These are phyloP conservation scores for Suncus etruscus DNA, from an alignment of 2,113 vertebrate genomes.

Conservation along the genomic window DNA sequence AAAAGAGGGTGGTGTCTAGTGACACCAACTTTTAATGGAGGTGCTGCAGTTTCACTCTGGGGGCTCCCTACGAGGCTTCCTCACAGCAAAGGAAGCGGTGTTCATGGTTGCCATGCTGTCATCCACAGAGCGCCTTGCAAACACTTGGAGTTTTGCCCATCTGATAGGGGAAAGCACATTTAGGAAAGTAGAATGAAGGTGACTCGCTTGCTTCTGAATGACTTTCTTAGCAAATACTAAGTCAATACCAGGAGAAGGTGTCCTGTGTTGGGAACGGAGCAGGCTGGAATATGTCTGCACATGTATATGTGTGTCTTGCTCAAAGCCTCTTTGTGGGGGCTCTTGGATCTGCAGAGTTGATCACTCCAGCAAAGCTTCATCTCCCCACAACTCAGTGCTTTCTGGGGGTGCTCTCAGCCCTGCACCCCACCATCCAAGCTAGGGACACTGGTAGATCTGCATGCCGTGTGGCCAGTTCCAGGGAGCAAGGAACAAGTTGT, in stretches of 20 bases:
- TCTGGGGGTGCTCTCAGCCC: background rate
- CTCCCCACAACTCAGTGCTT: background rate
- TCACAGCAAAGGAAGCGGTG: fast-evolving
- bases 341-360: background rate
- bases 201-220: background rate
- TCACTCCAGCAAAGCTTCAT: background rate
- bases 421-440: background rate
- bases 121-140: fast-evolving
- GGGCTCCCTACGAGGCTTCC: background rate
- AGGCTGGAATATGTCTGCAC: fast-evolving
- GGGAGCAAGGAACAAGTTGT: background rate
- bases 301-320: fast-evolving
- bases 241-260: too few species aligned
- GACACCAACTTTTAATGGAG: too few species aligned
- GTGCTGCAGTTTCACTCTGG: fast-evolving
- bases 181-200: background rate
- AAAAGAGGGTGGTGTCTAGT: too few species aligned
- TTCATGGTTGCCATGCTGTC: background rate
- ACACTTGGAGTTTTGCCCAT: background rate
- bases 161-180: background rate
- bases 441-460: background rate
- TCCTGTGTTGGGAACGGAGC: background rate
- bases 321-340: too few species aligned
- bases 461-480: background rate
- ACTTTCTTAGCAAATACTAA: background rate